Evolutionary conservation across 2,888 invertebrate species (phyloP).

Genomic region (Drosophila incognita): DNA sequence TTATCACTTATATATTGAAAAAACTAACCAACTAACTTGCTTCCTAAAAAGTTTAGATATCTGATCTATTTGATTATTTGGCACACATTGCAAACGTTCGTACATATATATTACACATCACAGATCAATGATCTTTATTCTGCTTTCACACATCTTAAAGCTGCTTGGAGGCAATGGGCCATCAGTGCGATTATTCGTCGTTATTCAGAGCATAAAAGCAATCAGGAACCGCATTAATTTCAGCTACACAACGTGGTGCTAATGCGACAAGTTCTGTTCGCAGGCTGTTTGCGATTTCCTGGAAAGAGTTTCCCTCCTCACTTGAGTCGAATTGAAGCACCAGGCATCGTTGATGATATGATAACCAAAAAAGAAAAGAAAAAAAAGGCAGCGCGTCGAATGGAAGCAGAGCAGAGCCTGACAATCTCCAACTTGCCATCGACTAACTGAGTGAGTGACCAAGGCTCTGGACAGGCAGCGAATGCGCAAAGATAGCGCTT

Average conservation of each 20-base stretch:
- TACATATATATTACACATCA: background rate
- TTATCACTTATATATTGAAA: background rate
- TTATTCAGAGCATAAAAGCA: conserved; percentile 35
- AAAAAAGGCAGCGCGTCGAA: conserved; percentile 53
- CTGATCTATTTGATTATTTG: background rate
- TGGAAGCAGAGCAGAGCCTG: conserved; percentile 30
- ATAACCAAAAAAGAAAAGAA: conserved; percentile 1
- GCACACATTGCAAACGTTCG: background rate
- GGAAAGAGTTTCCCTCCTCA: conserved; percentile 30
- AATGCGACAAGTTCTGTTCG: conserved; percentile 72
- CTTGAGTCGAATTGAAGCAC: conserved; percentile 33
- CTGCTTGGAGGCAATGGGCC: conserved; percentile 1
- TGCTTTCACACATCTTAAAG: conserved; percentile 17
- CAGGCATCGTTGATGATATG: conserved; percentile 46
- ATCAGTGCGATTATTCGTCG: conserved; percentile 4
- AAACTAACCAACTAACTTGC: background rate
- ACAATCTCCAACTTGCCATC: conserved; percentile 51
- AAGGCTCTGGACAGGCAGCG: conserved; percentile 19
- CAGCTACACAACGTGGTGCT: conserved; percentile 59
- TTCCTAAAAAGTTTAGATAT: background rate
- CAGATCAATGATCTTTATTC: conserved; percentile 12
- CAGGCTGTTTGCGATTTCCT: conserved; percentile 38
- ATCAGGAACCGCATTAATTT: conserved; percentile 46
- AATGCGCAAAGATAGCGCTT: conserved; percentile 19
- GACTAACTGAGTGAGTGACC: conserved; percentile 41